Percentiles rank a stretch among this genome's conserved stretches.
phyloP scores from a whole-genome alignment of 2,113 vertebrate genomes.

The Peromyscus polionotus region DNA sequence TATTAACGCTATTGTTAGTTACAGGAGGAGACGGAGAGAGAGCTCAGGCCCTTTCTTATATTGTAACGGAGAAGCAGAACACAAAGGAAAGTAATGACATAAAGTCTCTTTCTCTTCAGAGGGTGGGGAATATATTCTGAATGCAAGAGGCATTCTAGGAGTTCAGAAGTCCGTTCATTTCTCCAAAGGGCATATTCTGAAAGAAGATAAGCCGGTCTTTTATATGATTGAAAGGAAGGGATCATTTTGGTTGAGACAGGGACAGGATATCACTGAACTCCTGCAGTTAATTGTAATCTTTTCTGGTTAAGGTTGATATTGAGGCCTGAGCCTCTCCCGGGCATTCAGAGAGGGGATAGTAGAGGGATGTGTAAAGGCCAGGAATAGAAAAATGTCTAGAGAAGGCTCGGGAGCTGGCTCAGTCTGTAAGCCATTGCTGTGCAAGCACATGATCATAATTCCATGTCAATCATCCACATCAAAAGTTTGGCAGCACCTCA shows the following conservation, averaged over 20 bases:
- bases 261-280: neutral
- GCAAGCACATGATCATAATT: neutral
- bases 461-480: neutral
- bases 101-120: slow-evolving; percentile 12
- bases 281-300: neutral
- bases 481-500: neutral
- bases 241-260: neutral
- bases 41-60: slow-evolving; percentile 18
- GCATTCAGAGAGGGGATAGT: neutral
- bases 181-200: slow-evolving; percentile 34
- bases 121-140: slow-evolving; percentile 63
- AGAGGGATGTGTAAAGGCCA: rapidly evolving
- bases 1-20: slow-evolving; percentile 31
- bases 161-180: slow-evolving; percentile 52
- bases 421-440: neutral
- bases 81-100: slow-evolving; percentile 39
- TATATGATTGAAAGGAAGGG: slow-evolving; percentile 34
- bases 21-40: neutral
- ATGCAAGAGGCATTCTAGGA: slow-evolving; percentile 57
- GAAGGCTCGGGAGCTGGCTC: neutral
- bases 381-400: neutral
- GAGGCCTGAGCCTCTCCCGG: neutral
- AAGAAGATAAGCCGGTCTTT: slow-evolving; percentile 35
- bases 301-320: no score
- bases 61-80: slow-evolving; percentile 12